These are phyloP conservation scores for Tipula unca DNA, from an alignment of 2,888 invertebrate species.

Conservation along the genomic window DNA sequence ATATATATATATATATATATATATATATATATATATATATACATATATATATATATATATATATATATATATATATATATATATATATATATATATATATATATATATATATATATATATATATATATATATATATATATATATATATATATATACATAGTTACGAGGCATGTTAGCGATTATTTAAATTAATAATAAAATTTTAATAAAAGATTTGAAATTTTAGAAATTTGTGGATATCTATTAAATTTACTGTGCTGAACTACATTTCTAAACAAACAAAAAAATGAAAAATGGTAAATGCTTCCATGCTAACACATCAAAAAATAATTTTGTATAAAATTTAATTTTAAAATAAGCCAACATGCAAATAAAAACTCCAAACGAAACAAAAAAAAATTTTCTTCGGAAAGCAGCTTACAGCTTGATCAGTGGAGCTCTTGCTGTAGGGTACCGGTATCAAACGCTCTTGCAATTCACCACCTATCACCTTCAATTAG, in stretches of 20 bases:
- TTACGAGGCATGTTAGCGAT: no score
- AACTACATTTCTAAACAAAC: neutral
- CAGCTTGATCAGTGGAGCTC: slow-evolving; percentile 99
- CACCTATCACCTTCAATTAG: slow-evolving; percentile 96
- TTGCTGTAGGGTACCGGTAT: slow-evolving; percentile 99
- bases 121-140: no score
- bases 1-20: no score
- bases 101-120: no score
- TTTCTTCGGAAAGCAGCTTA: slow-evolving; percentile 66
- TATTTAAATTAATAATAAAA: neutral
- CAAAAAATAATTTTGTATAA: no score
- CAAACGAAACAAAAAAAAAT: neutral
- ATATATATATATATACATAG: neutral
- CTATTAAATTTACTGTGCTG: neutral
- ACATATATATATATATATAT: no score
- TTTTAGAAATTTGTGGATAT: neutral
- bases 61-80: no score
- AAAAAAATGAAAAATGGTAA: slow-evolving; percentile 27
- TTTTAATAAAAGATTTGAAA: neutral
- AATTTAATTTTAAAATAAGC: slow-evolving; percentile 30
- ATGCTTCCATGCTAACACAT: slow-evolving; percentile 36
- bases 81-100: no score
- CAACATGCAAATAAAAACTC: slow-evolving; percentile 28
- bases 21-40: neutral
- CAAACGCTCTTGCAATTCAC: slow-evolving; percentile 99